Evolutionary conservation across 2,797 vertebrate genomes (phyloP).

Genomic region (Phrynocephalus forsythii): DNA sequence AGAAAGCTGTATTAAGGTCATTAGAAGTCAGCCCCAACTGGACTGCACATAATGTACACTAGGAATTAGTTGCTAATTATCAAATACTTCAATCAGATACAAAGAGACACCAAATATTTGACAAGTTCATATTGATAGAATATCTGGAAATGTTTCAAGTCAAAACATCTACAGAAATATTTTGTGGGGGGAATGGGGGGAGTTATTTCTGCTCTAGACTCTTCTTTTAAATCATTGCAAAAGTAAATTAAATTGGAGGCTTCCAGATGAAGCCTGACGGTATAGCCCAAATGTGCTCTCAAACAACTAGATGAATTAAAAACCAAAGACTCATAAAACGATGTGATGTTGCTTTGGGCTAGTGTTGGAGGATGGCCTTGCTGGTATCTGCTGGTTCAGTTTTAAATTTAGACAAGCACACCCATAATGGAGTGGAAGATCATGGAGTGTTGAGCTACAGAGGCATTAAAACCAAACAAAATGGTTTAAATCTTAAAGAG

Average conservation of each 20-base stretch:
- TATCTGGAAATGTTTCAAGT: neutral
- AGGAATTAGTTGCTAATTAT: neutral
- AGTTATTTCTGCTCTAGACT: neutral
- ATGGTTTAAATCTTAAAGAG: neutral
- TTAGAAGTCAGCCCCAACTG: neutral
- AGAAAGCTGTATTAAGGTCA: too few species aligned
- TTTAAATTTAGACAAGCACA: neutral
- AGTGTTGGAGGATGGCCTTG: neutral
- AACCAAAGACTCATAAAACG: neutral
- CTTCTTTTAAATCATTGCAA: neutral
- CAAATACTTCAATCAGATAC: neutral
- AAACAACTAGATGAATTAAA: neutral
- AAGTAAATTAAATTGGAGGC: neutral
- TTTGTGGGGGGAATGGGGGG: neutral
- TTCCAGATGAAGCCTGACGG: neutral
- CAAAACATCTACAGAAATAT: too few species aligned
- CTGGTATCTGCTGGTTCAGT: neutral
- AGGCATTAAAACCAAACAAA: neutral
- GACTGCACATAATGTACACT: neutral
- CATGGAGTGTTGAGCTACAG: neutral
- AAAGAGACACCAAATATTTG: neutral
- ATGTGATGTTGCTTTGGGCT: neutral
- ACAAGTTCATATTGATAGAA: neutral
- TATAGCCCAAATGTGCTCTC: neutral
- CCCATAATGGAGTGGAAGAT: neutral